Base-by-base conservation (phyloP, 1,140 invertebrate genomes). In the Medauroidea extradentata region DNA sequence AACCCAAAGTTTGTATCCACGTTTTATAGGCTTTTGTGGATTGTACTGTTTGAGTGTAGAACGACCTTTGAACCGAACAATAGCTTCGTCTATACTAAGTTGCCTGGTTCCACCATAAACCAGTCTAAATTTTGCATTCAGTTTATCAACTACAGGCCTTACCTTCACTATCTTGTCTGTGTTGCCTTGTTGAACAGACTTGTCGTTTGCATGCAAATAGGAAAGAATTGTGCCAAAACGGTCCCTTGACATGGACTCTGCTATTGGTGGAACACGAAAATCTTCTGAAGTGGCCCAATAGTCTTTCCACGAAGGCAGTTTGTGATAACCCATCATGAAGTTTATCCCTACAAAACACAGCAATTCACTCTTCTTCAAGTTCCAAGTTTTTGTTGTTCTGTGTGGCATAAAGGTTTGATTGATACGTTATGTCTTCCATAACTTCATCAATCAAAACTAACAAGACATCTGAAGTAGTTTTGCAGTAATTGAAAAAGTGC, bases 281-380 rank as follows among this genome's bases (percentile, higher is more conserved):
- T 24, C 48, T 23, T 24, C 16, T 4, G 14, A n/a, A 21, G 48
- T 51, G 23, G 16, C 5, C 16, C 48, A 51, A 25, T 51, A 21
- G n/a, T 51, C 18, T 25, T 51, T 51, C 48, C 48, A 51, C 14
- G 48, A 51, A 4, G 48, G 48, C 3, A 51, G 23, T 51, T 51
- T 25, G n/a, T 51, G 48, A 25, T 51, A 51, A n/a, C 24, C 63
- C 64, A 70, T 71, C 59, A 65, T 65, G 61, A 70, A 71, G n/a
- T 67, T 71, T 58, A 69, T 69, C 48, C 63, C 68, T 29, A 71
- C 65, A 65, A 72, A 72, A 60, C 61, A 59, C 50, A 66, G 55
- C 2, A 69, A 63, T 67, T 71, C 69, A 38, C 65, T 57, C 43
- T 59, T 65, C 63, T 63, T 69, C 58, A 72, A 55, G 61, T 67